phyloP scores from a whole-genome alignment of 2,797 vertebrate species.

The Enteromius radiatus region DNA sequence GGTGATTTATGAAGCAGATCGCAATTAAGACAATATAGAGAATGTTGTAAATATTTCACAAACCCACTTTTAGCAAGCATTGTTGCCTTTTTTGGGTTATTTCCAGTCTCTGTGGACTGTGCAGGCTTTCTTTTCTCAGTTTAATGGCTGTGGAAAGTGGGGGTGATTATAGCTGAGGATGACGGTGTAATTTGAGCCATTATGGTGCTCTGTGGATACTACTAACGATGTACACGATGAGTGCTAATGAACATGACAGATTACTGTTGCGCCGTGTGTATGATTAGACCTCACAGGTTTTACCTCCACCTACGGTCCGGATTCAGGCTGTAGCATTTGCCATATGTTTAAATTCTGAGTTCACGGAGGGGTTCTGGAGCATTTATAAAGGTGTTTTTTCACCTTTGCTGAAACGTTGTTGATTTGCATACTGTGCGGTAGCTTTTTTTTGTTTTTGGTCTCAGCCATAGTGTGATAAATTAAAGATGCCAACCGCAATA shows the following conservation, averaged over 20 bases:
- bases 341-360: conserved; percentile 12
- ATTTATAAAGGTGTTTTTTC: background rate
- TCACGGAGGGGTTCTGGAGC: conserved; percentile 4
- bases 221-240: conserved; percentile 55
- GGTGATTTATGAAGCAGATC: conserved; percentile 51
- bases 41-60: conserved; percentile 29
- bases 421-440: background rate
- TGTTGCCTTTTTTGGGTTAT: conserved; percentile 44
- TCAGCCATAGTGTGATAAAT: conserved; percentile 39
- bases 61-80: conserved; percentile 38
- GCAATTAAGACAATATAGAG: conserved; percentile 40
- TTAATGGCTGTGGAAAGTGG: conserved; percentile 61
- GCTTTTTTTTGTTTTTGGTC: background rate
- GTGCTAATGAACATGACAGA: conserved; percentile 59
- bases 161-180: conserved; percentile 61
- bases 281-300: conserved; percentile 58
- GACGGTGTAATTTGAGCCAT: conserved; percentile 64
- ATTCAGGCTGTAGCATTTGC: conserved; percentile 39
- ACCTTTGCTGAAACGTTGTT: background rate
- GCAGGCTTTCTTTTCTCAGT: conserved; percentile 51
- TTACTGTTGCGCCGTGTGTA: conserved; percentile 50
- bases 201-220: conserved; percentile 62
- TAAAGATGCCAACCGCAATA: conserved; percentile 60
- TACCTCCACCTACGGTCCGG: conserved; percentile 40
- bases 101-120: conserved; percentile 45